These are phyloP conservation scores for Corythaixoides concolor DNA, from an alignment of 2,113 vertebrate genomes.

Conservation along the genomic window DNA sequence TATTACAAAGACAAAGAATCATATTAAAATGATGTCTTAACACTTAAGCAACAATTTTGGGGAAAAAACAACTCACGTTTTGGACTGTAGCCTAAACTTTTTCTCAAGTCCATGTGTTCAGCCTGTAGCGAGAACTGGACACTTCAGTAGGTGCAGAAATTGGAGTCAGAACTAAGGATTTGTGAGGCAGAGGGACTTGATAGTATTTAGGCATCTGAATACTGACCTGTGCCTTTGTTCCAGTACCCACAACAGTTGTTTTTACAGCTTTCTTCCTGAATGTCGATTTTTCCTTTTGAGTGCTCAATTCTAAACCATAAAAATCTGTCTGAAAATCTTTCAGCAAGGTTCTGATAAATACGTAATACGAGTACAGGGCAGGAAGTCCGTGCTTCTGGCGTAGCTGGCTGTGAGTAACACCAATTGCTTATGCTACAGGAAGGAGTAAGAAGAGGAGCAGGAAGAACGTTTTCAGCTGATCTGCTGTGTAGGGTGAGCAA, in stretches of 20 bases:
- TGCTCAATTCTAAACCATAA: background rate
- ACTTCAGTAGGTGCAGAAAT: background rate
- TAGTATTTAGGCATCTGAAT: background rate
- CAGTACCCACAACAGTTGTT: background rate
- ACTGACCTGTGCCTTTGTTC: background rate
- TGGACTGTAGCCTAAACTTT: background rate
- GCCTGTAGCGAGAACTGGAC: background rate
- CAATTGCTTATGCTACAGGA: background rate
- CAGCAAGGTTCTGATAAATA: background rate
- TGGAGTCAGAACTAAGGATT: background rate
- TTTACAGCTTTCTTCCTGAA: background rate
- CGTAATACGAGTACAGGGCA: background rate
- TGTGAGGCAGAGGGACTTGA: background rate
- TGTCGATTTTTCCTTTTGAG: background rate
- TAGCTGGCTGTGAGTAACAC: background rate
- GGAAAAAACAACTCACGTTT: rapidly evolving
- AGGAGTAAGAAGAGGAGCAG: background rate
- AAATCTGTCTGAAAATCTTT: background rate
- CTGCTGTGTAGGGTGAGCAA: background rate
- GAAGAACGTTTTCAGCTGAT: background rate
- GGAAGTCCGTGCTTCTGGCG: background rate
- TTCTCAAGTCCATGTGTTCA: background rate
- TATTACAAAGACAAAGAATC: background rate
- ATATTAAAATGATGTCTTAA: background rate
- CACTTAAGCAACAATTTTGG: background rate